phyloP scores from a whole-genome alignment of 2,797 vertebrate species.

The Gymnoscopelus braueri region DNA sequence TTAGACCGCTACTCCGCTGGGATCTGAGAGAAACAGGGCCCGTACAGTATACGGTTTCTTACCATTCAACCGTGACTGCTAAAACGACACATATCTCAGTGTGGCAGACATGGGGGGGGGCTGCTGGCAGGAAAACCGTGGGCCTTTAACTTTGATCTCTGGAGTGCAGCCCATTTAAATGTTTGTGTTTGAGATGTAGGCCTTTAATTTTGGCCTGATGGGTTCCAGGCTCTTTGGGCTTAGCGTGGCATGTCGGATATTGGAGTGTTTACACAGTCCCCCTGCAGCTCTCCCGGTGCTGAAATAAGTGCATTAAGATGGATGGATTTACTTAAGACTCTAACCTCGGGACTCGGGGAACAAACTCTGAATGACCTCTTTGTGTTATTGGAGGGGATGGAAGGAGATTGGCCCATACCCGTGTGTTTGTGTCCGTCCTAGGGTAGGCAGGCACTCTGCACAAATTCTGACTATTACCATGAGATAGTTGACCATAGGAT shows the following conservation, averaged over 20 bases:
- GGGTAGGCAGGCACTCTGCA: too few species aligned
- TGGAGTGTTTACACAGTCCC: constrained; percentile 81
- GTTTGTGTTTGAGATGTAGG: constrained; percentile 81
- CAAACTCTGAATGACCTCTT: constrained; percentile 82
- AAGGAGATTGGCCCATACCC: constrained; percentile 32
- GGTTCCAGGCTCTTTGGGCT: constrained; percentile 81
- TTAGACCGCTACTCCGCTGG: constrained; percentile 26
- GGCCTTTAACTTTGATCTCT: constrained; percentile 78
- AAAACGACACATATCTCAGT: constrained; percentile 56
- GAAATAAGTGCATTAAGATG: constrained; percentile 83
- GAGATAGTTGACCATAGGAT: constrained; percentile 3
- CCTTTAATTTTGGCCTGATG: constrained; percentile 80
- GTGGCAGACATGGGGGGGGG: constrained; percentile 34
- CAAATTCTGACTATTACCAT: not conserved
- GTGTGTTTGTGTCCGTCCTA: constrained; percentile 19
- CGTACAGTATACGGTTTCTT: constrained; percentile 43
- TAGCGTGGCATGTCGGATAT: constrained; percentile 80
- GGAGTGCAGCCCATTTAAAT: constrained; percentile 79
- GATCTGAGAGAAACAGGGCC: constrained; percentile 32
- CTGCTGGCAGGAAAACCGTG: constrained; percentile 52
- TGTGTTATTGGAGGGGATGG: constrained; percentile 60
- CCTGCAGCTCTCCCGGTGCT: constrained; percentile 75
- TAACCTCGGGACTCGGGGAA: constrained; percentile 72
- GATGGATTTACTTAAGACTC: constrained; percentile 83
- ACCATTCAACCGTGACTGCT: constrained; percentile 42